Evolutionary conservation across 2,888 invertebrate genomes (phyloP).

Genomic region (Amphiduros pacificus): DNA sequence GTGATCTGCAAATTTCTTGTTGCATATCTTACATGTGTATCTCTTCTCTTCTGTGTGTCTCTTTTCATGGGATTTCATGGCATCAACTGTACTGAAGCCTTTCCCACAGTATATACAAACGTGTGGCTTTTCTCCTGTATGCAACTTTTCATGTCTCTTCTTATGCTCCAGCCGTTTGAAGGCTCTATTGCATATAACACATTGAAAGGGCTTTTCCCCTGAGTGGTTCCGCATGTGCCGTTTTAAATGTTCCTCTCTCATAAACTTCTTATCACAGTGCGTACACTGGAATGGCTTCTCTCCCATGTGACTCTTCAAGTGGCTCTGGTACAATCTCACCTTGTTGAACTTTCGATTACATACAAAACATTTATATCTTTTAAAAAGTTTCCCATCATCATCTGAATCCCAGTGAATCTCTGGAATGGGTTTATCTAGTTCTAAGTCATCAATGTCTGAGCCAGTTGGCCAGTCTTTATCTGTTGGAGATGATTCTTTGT

Average conservation of each 20-base stretch:
- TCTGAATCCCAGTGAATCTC: no score
- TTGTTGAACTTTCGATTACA: no score
- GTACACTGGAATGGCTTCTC: no score
- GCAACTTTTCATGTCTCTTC: background rate
- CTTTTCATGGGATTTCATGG: background rate
- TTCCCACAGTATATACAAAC: conserved; percentile 1
- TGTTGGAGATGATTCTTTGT: no score
- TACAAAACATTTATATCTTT: no score
- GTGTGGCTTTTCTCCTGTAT: background rate
- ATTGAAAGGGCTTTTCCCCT: background rate
- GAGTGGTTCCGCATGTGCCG: conserved; percentile 3
- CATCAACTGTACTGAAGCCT: background rate
- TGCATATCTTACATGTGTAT: background rate
- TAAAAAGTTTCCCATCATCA: no score
- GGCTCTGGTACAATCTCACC: no score
- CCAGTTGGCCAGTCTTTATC: no score
- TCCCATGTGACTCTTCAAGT: no score
- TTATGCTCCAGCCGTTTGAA: background rate
- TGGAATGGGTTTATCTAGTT: no score
- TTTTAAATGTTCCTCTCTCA: background rate
- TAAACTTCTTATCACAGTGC: conserved; percentile 2
- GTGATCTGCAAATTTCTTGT: background rate
- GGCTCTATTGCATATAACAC: background rate
- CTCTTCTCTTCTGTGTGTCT: conserved; percentile 1
- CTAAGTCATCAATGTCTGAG: no score